phyloP scores from a whole-genome alignment of 2,888 invertebrate genomes.

The Liposcelis brunnea region DNA sequence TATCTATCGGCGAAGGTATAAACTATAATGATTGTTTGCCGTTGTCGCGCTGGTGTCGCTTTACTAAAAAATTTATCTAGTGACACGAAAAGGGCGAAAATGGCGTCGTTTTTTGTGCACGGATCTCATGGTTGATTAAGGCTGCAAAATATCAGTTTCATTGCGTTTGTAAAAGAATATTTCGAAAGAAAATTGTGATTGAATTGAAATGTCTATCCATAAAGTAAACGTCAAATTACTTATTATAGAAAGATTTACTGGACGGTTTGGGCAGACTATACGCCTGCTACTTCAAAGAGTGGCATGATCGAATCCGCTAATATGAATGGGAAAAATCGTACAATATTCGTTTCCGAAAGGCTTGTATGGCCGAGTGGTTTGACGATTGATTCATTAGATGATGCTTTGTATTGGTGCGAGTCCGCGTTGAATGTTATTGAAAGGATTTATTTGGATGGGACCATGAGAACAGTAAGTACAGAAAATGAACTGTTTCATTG shows the following conservation, averaged over 20 bases:
- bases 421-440: constrained; percentile 48
- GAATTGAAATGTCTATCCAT: too few species aligned
- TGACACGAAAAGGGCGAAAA: too few species aligned
- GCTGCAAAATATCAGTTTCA: too few species aligned
- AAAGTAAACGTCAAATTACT: too few species aligned
- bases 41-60: too few species aligned
- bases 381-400: constrained; percentile 39
- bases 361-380: constrained; percentile 63
- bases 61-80: too few species aligned
- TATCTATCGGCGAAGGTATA: too few species aligned
- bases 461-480: constrained; percentile 25
- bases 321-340: constrained; percentile 54
- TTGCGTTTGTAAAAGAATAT: too few species aligned
- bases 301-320: constrained; percentile 49
- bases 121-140: too few species aligned
- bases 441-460: constrained; percentile 39
- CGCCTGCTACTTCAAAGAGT: constrained; percentile 24
- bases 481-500: background rate
- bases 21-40: too few species aligned
- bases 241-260: constrained; percentile 52
- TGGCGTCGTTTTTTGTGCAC: too few species aligned
- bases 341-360: constrained; percentile 32
- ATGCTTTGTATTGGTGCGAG: constrained; percentile 54
- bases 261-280: constrained; percentile 58
- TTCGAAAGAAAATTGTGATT: too few species aligned